Evolutionary conservation across 2,797 vertebrate species (phyloP), one percentile per base, ranked within the genome.

Genomic region (Gymnodraco acuticeps): DNA sequence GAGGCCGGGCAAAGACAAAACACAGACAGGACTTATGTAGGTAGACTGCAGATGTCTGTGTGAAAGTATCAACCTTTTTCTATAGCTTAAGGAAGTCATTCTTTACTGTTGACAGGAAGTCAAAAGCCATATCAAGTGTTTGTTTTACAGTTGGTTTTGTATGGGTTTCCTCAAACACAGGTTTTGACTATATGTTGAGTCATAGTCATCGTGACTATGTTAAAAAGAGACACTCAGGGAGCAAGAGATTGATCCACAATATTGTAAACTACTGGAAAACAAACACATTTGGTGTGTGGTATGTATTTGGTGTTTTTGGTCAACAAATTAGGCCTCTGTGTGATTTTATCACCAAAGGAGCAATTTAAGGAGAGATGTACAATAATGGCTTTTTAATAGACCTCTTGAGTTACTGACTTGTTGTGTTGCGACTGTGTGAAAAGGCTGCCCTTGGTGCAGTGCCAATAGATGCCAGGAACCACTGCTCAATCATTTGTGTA

Each of bases 341-440:
- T 51, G 50, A 61, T 63, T 75, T 71, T 51, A 75, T 77, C 74
- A 69, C 27, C 31, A 53, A 62, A 64, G 54, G 62, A 64, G 47
- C 62, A 52, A n/a, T 75, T 87, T 70, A 78, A 72, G 78, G 51
- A 68, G 33, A 27, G 71, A 65, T 72, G 27, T 54, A 70, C 66
- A 77, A 67, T 75, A 69, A 90, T 82, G 74, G 61, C 80, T 83
- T 86, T 86, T 84, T 88, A 85, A 88, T 86, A 67, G 70, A 82
- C 43, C 63, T 71, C 52, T 79, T 74, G 67, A 86, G 67, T 85
- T 71, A 80, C 70, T 42, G 77, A 60, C 72, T 81, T 74, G 81
- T 83, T 89, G 86, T 82, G 83, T 70, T 87, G 83, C 61, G 70
- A 78, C 52, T 78, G 63, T 62, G 83, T 84, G 72, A 87, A 81